A percentile compares a stretch with the other conserved stretches of the same genome.
Evolutionary conservation across 2,888 invertebrate species (phyloP).

Genomic region (Cyclophora albipunctata): DNA sequence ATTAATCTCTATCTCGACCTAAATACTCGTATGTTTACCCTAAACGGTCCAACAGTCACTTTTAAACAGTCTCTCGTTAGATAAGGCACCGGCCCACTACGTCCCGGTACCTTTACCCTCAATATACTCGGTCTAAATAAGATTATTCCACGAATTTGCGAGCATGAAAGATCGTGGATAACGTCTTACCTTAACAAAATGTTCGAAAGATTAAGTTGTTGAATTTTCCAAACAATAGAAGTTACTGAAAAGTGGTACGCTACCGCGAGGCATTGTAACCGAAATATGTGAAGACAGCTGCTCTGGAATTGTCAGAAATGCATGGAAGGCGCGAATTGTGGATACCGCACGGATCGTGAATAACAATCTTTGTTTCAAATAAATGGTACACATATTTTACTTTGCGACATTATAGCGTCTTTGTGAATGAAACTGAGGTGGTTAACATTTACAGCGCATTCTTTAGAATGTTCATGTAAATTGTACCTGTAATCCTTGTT

Average conservation of each 20-base stretch:
- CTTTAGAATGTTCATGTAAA: too few species aligned
- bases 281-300: constrained; percentile 34
- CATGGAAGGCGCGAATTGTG: constrained; percentile 29
- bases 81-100: background rate
- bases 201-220: constrained; percentile 28
- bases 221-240: constrained; percentile 31
- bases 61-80: too few species aligned
- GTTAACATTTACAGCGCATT: too few species aligned
- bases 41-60: too few species aligned
- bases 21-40: too few species aligned
- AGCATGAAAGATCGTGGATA: constrained; percentile 13
- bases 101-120: background rate
- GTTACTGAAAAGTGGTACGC: constrained; percentile 17
- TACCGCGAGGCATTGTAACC: constrained; percentile 14
- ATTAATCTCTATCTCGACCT: too few species aligned
- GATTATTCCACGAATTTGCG: constrained; percentile 18
- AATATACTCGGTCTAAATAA: constrained; percentile 8
- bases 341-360: constrained; percentile 16
- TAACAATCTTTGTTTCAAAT: too few species aligned
- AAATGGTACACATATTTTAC: too few species aligned
- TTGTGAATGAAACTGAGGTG: too few species aligned
- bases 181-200: constrained; percentile 24
- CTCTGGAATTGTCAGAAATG: constrained; percentile 26
- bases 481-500: too few species aligned
- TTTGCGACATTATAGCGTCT: too few species aligned